phyloP scores from a whole-genome alignment of 2,888 invertebrate genomes.

The Plagiodera versicolora region DNA sequence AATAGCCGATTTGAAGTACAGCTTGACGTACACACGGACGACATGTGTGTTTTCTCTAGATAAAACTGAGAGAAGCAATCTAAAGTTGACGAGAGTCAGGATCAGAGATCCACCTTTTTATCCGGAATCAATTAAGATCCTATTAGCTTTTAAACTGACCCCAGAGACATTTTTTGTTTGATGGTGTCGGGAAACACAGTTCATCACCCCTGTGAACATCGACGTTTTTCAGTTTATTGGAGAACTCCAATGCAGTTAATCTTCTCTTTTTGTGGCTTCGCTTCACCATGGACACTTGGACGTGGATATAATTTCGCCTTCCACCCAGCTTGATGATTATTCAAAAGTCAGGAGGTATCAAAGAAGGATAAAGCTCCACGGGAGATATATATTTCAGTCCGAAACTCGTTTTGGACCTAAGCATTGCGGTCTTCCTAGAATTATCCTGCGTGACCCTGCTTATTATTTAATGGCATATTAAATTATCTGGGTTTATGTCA shows the following conservation, averaged over 20 bases:
- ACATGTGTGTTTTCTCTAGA: slow-evolving; percentile 42
- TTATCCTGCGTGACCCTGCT: slow-evolving; percentile 45
- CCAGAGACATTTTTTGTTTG: slow-evolving; percentile 35
- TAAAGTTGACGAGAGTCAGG: slow-evolving; percentile 53
- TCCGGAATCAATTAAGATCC: slow-evolving; percentile 50
- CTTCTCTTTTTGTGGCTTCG: too few relatives aligned
- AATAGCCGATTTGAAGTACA: slow-evolving; percentile 14
- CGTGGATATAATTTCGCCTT: too few relatives aligned
- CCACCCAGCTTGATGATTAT: neutral
- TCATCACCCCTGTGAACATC: slow-evolving; percentile 13
- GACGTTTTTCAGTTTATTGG: neutral
- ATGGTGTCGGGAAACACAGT: slow-evolving; percentile 15
- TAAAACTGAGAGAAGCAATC: slow-evolving; percentile 48
- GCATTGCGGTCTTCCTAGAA: slow-evolving; percentile 38
- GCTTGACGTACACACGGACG: slow-evolving; percentile 12
- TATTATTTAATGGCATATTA: slow-evolving; percentile 47
- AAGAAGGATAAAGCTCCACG: neutral
- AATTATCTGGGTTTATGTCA: slow-evolving; percentile 42
- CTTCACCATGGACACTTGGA: too few relatives aligned
- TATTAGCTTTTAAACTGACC: slow-evolving; percentile 42
- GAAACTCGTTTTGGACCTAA: slow-evolving; percentile 17
- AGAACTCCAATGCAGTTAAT: neutral
- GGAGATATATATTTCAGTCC: slow-evolving; percentile 10
- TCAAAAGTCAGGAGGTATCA: neutral
- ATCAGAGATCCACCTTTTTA: slow-evolving; percentile 50